phyloP scores from a whole-genome alignment of 2,888 invertebrate species.

The Macrosiphum euphorbiae region DNA sequence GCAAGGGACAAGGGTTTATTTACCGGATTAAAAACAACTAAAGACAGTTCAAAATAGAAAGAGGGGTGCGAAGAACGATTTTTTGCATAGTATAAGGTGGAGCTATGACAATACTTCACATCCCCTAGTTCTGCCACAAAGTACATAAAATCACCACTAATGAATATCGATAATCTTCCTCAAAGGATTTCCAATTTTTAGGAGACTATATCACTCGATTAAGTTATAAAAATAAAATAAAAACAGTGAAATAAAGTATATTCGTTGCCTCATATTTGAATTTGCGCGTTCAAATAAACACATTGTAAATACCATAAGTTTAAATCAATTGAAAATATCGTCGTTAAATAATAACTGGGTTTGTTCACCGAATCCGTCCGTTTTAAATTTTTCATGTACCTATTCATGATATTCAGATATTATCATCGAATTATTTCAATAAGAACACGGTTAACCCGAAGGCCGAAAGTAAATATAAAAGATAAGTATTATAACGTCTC shows the following conservation, averaged over 20 bases:
- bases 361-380: not conserved
- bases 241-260: not conserved
- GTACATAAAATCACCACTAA: conserved; percentile 13
- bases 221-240: not conserved
- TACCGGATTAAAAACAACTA: conserved; percentile 56
- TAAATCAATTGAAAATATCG: not conserved
- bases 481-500: not conserved
- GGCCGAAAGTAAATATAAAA: conserved; percentile 19
- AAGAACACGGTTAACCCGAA: not conserved
- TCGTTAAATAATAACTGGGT: not conserved
- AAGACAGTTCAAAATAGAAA: conserved; percentile 14
- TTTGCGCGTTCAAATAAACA: not conserved
- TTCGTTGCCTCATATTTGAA: not conserved
- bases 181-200: not conserved
- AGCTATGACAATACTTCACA: not conserved
- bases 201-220: not conserved
- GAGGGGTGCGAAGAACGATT: not conserved
- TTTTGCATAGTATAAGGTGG: conserved; percentile 16
- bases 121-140: not conserved
- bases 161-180: not conserved
- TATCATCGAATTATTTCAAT: not conserved
- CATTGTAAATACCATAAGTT: not conserved
- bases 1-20: conserved; percentile 33
- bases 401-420: not conserved
- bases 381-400: not conserved